phyloP scores from a whole-genome alignment of 2,797 vertebrate species.

The Hemibagrus guttatus region DNA sequence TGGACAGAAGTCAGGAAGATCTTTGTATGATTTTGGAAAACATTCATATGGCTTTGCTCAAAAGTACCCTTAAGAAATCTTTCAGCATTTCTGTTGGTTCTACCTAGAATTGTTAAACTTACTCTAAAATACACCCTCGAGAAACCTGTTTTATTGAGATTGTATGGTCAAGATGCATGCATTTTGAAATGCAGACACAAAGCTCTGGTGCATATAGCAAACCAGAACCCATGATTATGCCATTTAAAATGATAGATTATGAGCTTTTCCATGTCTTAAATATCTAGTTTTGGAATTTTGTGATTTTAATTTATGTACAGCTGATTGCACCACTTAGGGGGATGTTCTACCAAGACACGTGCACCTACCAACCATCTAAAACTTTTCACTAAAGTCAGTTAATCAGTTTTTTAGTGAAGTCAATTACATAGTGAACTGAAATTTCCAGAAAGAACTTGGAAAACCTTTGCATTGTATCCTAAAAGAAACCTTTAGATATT shows the following conservation, averaged over 20 bases:
- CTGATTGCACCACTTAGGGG: too few relatives aligned
- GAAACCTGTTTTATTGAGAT: neutral
- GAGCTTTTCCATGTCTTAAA: too few relatives aligned
- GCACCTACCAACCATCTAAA: too few relatives aligned
- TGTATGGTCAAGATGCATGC: neutral
- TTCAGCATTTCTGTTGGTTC: neutral
- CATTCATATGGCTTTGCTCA: neutral
- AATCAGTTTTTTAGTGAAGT: too few relatives aligned
- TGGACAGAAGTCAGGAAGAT: neutral
- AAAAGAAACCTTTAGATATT: neutral
- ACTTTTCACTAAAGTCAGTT: too few relatives aligned
- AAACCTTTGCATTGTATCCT: neutral
- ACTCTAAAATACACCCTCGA: neutral
- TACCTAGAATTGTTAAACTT: neutral
- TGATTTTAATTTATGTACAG: too few relatives aligned
- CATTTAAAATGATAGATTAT: too few relatives aligned
- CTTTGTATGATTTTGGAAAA: neutral
- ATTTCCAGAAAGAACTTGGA: neutral
- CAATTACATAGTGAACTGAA: too few relatives aligned
- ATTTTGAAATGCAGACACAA: neutral
- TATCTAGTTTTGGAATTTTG: too few relatives aligned
- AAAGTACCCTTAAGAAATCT: neutral
- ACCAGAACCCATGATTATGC: too few relatives aligned
- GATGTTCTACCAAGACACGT: too few relatives aligned
- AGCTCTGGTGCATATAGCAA: too few relatives aligned